Conservation (phyloP, 2,797 vertebrate genomes). For the Orientallactaga sibirica region DNA sequence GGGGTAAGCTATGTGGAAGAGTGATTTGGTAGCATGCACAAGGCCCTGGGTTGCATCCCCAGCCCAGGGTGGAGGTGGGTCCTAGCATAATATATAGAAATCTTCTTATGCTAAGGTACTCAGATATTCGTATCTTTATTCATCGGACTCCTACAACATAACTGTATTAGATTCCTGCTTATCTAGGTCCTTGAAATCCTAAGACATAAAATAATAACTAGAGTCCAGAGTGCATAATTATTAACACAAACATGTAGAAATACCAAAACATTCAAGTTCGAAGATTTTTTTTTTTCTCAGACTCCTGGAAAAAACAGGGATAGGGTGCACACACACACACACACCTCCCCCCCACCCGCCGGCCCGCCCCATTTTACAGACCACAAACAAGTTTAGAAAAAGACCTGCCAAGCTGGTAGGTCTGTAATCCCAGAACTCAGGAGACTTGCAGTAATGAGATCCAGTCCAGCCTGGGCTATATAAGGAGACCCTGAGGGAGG, state of each 20-base stretch:
- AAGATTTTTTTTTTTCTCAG: slow-evolving; percentile 54
- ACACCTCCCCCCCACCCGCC: no score
- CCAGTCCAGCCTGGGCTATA: neutral
- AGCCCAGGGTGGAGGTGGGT: neutral
- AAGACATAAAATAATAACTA: neutral
- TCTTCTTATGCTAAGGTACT: neutral
- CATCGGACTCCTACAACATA: neutral
- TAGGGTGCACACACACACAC: no score
- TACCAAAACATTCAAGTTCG: slow-evolving; percentile 27
- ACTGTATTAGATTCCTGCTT: slow-evolving; percentile 18
- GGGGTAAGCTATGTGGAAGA: neutral
- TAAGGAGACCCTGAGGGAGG: neutral
- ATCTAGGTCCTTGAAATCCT: slow-evolving; percentile 14
- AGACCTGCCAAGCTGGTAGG: neutral
- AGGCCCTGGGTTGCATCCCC: neutral
- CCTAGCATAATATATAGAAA: neutral
- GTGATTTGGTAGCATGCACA: neutral
- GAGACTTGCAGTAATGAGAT: neutral
- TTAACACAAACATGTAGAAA: neutral
- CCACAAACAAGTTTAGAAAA: slow-evolving; percentile 19
- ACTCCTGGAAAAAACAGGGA: neutral
- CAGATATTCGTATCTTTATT: neutral
- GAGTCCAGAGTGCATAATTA: neutral
- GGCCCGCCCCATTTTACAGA: slow-evolving; percentile 13
- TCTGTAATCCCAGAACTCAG: neutral